Evolutionary conservation across 2,113 vertebrate genomes (phyloP), one percentile per base, ranked within the genome.

Genomic region (Eleginops maclovinus): DNA sequence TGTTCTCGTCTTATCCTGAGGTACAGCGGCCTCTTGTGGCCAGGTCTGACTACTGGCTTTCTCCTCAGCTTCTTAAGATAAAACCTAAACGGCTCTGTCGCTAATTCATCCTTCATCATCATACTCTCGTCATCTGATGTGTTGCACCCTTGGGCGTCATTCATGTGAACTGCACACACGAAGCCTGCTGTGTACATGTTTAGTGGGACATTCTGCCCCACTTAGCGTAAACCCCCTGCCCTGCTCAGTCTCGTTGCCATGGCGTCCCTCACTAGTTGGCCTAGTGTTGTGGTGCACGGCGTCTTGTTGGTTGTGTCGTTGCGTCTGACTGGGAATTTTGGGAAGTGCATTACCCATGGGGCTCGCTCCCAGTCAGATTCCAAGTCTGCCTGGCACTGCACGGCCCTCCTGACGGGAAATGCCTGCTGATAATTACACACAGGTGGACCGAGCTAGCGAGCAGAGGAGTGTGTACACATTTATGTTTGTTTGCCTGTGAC

Each of bases 381-480:
- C 86, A 84, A 90, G 87, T 76, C 91, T 88, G 91, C 84, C 86
- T 78, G 91, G 92, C 87, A 93, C 72, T 73, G 86, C 77, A 4
- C 71, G 21, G 82, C 76, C 67, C 75, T 55, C 81, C 88, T 93
- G 89, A 93, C 83, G 87, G 90, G 91, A 93, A 93, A 91, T 90
- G 90, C 84, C 88, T 91, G 76, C 81, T 91, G 76, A 78, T 94
- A 93, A 94, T 93, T 91, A 88, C 90, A 91, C 84, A 89, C 93
- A 92, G 93, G 90, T 94, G 92, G 87, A 79, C 36, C 7, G 2
- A 26, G 76, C 4, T 15, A 75, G 76, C 5, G 15, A 75, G 69
- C 77, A 36, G 58, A 74, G 70, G 44, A 77, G 59, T 24, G 69
- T 79, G 81, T 64, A 61, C 66, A 69, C 73, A 22, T 76, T 80